Percentiles rank a stretch among this genome's conserved stretches.
These are phyloP conservation scores for Phoebastria nigripes DNA, from an alignment of 2,797 vertebrate species.

Conservation along the genomic window DNA sequence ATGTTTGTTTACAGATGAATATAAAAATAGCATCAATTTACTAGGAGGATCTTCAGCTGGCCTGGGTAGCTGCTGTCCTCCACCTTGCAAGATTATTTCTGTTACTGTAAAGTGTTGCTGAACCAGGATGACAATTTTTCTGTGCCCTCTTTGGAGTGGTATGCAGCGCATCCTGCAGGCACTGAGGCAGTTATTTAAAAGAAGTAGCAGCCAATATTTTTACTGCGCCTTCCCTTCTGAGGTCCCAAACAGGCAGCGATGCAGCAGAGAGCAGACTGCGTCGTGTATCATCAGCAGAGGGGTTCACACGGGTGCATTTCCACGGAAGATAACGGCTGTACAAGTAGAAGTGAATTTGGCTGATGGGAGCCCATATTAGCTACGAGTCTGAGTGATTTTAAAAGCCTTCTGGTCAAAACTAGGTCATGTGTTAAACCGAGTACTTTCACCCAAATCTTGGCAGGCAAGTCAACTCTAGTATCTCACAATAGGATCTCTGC, in stretches of 20 bases:
- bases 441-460: background rate
- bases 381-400: background rate
- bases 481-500: background rate
- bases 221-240: background rate
- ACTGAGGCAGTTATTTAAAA: background rate
- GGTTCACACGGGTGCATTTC: background rate
- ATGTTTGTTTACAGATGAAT: background rate
- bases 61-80: background rate
- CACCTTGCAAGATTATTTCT: background rate
- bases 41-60: background rate
- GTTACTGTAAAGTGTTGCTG: background rate
- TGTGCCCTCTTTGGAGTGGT: background rate
- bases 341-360: background rate
- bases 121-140: background rate
- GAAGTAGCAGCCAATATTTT: background rate
- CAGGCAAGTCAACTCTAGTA: background rate
- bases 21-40: background rate
- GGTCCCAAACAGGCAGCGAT: background rate
- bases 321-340: background rate
- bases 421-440: background rate
- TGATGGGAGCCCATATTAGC: background rate
- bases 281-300: background rate
- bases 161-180: background rate
- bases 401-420: background rate
- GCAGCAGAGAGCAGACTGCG: background rate